Conservation (phyloP, 2,888 invertebrate species). For the Altica lythri region DNA sequence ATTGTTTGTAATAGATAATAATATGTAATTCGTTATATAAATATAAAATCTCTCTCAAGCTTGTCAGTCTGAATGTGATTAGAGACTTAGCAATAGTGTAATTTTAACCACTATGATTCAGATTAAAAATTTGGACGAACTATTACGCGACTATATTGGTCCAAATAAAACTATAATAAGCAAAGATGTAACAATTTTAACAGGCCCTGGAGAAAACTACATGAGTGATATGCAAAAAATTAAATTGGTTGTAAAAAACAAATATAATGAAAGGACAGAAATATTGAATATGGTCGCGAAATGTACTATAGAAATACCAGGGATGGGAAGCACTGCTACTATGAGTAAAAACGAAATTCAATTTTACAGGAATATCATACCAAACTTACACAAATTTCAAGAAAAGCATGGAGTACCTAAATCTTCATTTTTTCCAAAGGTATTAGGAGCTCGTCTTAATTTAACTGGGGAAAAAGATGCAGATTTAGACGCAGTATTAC, state of each 20-base stretch:
- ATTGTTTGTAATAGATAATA: no score
- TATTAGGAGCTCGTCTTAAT: slow-evolving; percentile 53
- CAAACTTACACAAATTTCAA: neutral
- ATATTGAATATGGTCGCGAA: neutral
- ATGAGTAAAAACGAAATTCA: neutral
- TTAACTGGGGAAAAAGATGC: slow-evolving; percentile 17
- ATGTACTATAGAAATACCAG: neutral
- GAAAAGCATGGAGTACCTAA: slow-evolving; percentile 10
- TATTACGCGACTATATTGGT: slow-evolving; percentile 1
- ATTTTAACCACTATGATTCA: neutral
- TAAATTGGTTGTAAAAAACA: neutral
- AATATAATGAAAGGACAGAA: neutral
- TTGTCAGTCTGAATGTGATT: no score
- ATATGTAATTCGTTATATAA: no score
- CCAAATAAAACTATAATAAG: neutral
- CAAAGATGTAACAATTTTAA: neutral
- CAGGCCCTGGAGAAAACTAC: neutral
- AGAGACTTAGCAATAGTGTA: no score
- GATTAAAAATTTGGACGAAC: slow-evolving; percentile 6
- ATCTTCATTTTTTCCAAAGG: slow-evolving; percentile 56
- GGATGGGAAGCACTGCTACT: neutral
- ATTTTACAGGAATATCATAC: neutral
- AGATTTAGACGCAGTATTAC: slow-evolving; percentile 59
- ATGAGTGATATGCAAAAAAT: neutral
- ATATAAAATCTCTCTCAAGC: no score